A percentile compares a stretch with the other conserved stretches of the same genome.
Evolutionary conservation across 2,888 invertebrate species (phyloP).

Genomic region (Idaea biselata): DNA sequence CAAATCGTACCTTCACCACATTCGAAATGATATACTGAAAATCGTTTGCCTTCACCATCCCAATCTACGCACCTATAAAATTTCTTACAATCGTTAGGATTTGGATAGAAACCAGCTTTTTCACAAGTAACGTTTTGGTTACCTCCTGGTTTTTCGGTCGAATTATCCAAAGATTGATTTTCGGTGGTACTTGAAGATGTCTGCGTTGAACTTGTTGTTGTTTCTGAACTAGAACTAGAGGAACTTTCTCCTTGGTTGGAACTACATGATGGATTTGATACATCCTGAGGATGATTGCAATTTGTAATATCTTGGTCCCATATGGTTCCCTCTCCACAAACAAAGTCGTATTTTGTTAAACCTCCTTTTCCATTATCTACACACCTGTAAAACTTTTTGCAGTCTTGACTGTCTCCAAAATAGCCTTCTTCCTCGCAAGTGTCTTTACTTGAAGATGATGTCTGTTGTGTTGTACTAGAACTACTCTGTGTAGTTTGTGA

Average conservation of each 20-base stretch:
- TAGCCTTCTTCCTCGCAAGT: constrained; percentile 81
- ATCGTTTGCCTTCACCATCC: constrained; percentile 76
- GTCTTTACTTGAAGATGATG: constrained; percentile 33
- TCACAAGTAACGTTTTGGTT: constrained; percentile 64
- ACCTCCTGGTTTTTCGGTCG: constrained; percentile 47
- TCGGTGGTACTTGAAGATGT: constrained; percentile 38
- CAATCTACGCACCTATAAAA: constrained; percentile 85
- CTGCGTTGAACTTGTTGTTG: constrained; percentile 16
- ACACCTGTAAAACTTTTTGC: constrained; percentile 85
- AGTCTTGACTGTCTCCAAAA: constrained; percentile 80
- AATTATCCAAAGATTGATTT: constrained; percentile 37
- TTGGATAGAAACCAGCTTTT: constrained; percentile 82
- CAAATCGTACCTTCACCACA: constrained; percentile 87
- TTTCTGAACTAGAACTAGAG: constrained; percentile 14
- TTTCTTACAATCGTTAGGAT: constrained; percentile 82
- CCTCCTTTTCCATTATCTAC: constrained; percentile 82
- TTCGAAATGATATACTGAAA: constrained; percentile 83
- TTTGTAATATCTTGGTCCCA: constrained; percentile 82
- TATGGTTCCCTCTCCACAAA: constrained; percentile 85
- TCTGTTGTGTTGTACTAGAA: constrained; percentile 3
- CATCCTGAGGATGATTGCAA: constrained; percentile 71
- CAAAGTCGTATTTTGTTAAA: constrained; percentile 82
- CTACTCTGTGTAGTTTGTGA: constrained; percentile 29
- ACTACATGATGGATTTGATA: constrained; percentile 57
- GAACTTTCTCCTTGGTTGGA: constrained; percentile 27